These are phyloP conservation scores for Melanaphis sacchari DNA, from an alignment of 1,140 invertebrate species.

Conservation along the genomic window DNA sequence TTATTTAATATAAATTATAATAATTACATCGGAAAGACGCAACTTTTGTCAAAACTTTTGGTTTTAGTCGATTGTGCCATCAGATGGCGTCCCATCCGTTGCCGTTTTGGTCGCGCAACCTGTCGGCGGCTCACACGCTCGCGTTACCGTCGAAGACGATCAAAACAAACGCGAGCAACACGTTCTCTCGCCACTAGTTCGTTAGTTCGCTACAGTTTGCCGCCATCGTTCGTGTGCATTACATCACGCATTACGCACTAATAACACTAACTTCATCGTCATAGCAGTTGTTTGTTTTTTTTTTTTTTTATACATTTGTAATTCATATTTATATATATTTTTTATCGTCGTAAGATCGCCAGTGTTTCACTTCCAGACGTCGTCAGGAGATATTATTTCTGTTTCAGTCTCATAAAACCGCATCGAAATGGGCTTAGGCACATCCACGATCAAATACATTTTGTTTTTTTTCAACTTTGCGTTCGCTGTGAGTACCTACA, in stretches of 20 bases:
- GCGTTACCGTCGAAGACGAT: neutral
- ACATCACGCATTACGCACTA: neutral
- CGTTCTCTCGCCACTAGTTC: neutral
- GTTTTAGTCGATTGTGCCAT: neutral
- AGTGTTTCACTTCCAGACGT: neutral
- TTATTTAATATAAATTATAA: no score
- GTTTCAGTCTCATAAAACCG: neutral
- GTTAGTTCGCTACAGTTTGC: neutral
- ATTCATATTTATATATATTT: neutral
- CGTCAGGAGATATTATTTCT: neutral
- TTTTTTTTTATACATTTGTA: no score
- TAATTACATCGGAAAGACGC: no score
- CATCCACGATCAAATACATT: conserved; percentile 31
- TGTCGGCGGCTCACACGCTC: neutral
- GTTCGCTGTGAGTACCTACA: conserved; percentile 8
- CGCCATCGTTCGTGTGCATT: neutral
- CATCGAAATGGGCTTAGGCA: neutral
- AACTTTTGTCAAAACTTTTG: neutral
- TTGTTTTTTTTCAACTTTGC: conserved; percentile 31
- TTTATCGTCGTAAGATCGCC: neutral
- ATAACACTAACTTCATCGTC: neutral
- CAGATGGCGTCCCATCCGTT: neutral
- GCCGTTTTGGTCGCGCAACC: neutral
- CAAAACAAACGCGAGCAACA: conserved; percentile 2
- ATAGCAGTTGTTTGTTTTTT: neutral